Percentiles rank a stretch among this genome's conserved stretches.
These are phyloP conservation scores for Meteorus colon DNA, from an alignment of 2,888 invertebrate species.

Conservation along the genomic window DNA sequence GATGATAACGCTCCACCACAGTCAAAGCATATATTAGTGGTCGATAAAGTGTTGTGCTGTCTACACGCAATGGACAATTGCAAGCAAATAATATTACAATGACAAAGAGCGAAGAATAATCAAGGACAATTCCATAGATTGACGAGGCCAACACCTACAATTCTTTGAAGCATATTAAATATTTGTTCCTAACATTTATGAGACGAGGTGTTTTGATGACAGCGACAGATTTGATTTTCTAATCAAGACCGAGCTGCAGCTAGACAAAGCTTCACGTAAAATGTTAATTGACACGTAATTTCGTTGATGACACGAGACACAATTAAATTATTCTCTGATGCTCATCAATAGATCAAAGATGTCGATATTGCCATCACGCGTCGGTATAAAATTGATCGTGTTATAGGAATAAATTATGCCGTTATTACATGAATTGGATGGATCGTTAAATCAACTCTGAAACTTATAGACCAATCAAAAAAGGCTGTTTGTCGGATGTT, in stretches of 20 bases:
- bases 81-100: background rate
- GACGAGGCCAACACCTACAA: conserved; percentile 38
- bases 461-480: conserved; percentile 3
- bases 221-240: background rate
- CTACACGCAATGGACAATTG: background rate
- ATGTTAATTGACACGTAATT: background rate
- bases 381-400: conserved; percentile 3
- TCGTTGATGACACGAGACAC: background rate
- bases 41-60: conserved; percentile 42
- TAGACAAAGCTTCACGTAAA: background rate
- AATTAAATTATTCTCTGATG: background rate
- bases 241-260: background rate
- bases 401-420: conserved; percentile 15
- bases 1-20: conserved; percentile 21
- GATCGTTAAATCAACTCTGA: background rate
- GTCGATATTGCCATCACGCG: conserved; percentile 13
- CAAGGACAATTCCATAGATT: conserved; percentile 46
- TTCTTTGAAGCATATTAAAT: background rate
- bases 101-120: conserved; percentile 22
- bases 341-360: conserved; percentile 30
- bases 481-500: background rate
- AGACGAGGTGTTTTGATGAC: background rate
- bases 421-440: conserved; percentile 4
- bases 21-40: conserved; percentile 1
- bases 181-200: background rate